Evolutionary conservation across 1,140 invertebrate species (phyloP), one percentile per base, ranked within the genome.

Genomic region (Heliothis virescens): DNA sequence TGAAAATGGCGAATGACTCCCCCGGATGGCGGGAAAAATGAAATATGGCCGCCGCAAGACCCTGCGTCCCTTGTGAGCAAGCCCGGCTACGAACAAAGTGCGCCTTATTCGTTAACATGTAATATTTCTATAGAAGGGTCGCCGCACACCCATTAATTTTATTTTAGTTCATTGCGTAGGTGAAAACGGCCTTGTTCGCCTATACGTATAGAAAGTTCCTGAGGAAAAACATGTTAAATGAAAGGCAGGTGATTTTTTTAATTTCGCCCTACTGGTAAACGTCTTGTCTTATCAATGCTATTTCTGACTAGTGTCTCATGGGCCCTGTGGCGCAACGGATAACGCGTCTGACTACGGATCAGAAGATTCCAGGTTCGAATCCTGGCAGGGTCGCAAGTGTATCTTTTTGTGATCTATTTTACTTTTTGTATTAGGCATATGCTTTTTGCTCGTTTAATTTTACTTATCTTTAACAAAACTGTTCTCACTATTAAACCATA

Each of bases 301-400:
- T 84, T 87, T 86, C 88, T 62, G 34, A 1, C 12, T 0, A 0
- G 0, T 4, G 0, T 11, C 0, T 0, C 53, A 82, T 10, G 1
- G 97, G 97, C 96, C 97, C 96, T 97, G 97, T 97, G 97, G 97
- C 97, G 97, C 97, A 97, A 97, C 96, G 97, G 97, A 97, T 97
- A 97, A 97, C 97, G 97, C 97, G 97, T 97, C 97, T 97, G 89
- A 91, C 89, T 91, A n/a, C n/a, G n/a, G 89, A 91, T 91, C 97
- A 97, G 96, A 97, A 97, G 97, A 97, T 97, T 97, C 97, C 97
- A 97, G 97, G 97, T 97, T 97, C 97, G 97, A 98, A 97, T 98
- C 97, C 97, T 97, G 97, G 97, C 97, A 97, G 96, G 97, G 96
- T 97, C 93, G 92, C 69, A 41, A 5, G 34, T 41, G 3, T 62